Conservation (phyloP, 1,140 invertebrate genomes). For the Drosophila kanapiae region DNA sequence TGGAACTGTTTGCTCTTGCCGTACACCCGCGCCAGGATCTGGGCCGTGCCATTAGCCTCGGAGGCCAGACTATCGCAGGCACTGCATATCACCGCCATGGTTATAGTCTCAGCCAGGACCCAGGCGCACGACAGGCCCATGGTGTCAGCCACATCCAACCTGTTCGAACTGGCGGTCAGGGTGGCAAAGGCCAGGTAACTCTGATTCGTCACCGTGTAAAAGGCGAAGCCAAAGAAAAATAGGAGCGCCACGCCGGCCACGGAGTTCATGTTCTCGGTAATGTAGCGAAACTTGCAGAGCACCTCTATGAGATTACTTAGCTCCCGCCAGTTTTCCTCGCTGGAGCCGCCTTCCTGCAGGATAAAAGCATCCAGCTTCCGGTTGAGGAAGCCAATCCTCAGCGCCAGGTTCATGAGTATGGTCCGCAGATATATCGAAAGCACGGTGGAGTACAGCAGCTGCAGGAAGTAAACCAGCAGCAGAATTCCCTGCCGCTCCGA, state of each 20-base stretch:
- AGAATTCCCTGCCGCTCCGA: slow-evolving; percentile 24
- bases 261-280: slow-evolving; percentile 67
- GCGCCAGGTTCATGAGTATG: slow-evolving; percentile 49
- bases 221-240: slow-evolving; percentile 72
- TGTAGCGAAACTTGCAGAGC: slow-evolving; percentile 73
- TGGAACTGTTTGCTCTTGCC: slow-evolving; percentile 79
- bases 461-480: slow-evolving; percentile 55
- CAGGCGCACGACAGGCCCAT: slow-evolving; percentile 67
- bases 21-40: slow-evolving; percentile 77
- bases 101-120: slow-evolving; percentile 64
- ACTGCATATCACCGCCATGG: slow-evolving; percentile 64
- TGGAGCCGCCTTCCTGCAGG: slow-evolving; percentile 15
- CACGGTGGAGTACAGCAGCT: slow-evolving; percentile 64
- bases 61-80: slow-evolving; percentile 71
- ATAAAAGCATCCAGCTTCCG: slow-evolving; percentile 51
- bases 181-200: slow-evolving; percentile 72
- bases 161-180: slow-evolving; percentile 29
- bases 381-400: slow-evolving; percentile 61
- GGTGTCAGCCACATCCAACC: slow-evolving; percentile 42
- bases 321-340: slow-evolving; percentile 62
- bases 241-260: slow-evolving; percentile 59
- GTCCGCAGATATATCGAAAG: slow-evolving; percentile 61
- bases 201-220: slow-evolving; percentile 75
- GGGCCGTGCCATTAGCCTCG: slow-evolving; percentile 70
- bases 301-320: slow-evolving; percentile 68